A percentile compares a stretch with the other conserved stretches of the same genome.
These are phyloP conservation scores for Pogona vitticeps DNA, from an alignment of 2,113 vertebrate genomes.

Conservation along the genomic window DNA sequence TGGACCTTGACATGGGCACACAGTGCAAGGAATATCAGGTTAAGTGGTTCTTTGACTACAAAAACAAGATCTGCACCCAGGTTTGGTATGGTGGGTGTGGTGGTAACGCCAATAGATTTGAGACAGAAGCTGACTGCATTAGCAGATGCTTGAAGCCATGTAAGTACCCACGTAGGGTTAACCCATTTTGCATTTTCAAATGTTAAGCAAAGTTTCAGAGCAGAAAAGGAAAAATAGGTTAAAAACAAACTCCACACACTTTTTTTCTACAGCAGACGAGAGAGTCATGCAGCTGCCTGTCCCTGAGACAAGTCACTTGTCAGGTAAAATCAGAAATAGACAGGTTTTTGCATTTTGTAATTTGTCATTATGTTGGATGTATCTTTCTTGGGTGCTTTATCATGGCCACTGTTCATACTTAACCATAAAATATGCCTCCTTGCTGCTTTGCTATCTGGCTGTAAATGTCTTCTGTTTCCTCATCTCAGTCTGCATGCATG, in stretches of 20 bases:
- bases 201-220: slow-evolving; percentile 28
- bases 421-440: neutral
- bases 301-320: slow-evolving; percentile 47
- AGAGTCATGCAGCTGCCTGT: slow-evolving; percentile 57
- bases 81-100: slow-evolving; percentile 87
- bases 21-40: slow-evolving; percentile 85
- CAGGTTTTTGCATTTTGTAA: slow-evolving; percentile 8
- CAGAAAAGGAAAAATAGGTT: neutral
- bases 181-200: slow-evolving; percentile 39
- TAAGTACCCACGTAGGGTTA: slow-evolving; percentile 69
- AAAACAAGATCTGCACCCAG: slow-evolving; percentile 84
- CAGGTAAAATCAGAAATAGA: slow-evolving; percentile 59
- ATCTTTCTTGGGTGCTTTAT: neutral
- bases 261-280: slow-evolving; percentile 68
- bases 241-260: slow-evolving; percentile 5
- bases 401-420: neutral
- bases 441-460: slow-evolving; percentile 1
- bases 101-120: slow-evolving; percentile 88
- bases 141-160: slow-evolving; percentile 79
- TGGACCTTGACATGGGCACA: slow-evolving; percentile 85
- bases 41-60: slow-evolving; percentile 89
- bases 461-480: slow-evolving; percentile 30
- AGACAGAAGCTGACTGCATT: slow-evolving; percentile 82
- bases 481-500: slow-evolving; percentile 23
- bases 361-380: neutral